These are phyloP conservation scores for Andricus grossulariae DNA, from an alignment of 1,140 invertebrate genomes.

Conservation along the genomic window DNA sequence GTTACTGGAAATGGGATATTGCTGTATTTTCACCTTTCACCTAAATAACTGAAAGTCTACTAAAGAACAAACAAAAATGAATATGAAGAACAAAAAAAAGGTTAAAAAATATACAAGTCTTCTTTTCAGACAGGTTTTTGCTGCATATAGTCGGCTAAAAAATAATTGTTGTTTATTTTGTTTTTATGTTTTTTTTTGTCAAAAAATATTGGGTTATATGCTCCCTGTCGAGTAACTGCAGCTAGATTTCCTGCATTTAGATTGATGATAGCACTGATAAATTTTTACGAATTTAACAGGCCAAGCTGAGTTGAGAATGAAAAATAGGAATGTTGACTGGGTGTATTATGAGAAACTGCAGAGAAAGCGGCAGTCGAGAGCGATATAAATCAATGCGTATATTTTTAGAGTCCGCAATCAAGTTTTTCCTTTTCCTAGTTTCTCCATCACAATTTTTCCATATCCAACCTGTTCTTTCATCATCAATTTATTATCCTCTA, in stretches of 20 bases:
- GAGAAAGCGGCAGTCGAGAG: conserved; percentile 9
- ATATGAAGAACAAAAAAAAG: too few relatives aligned
- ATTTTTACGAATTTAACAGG: neutral
- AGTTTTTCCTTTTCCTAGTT: conserved; percentile 47
- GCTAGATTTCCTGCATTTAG: neutral
- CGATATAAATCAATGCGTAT: conserved; percentile 50
- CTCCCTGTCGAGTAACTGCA: neutral
- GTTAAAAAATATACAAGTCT: too few relatives aligned
- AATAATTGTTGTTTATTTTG: too few relatives aligned
- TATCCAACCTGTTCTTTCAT: neutral
- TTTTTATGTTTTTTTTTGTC: too few relatives aligned
- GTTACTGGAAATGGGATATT: too few relatives aligned
- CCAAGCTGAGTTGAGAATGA: conserved; percentile 13
- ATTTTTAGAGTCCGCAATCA: conserved; percentile 39
- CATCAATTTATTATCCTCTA: conserved; percentile 14
- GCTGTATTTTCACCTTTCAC: too few relatives aligned
- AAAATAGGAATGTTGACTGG: conserved; percentile 40
- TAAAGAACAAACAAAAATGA: too few relatives aligned
- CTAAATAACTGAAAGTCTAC: too few relatives aligned
- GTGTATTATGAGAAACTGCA: conserved; percentile 9
- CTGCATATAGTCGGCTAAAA: too few relatives aligned
- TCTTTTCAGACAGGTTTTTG: too few relatives aligned
- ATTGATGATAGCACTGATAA: neutral
- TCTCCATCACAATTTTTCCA: conserved; percentile 36
- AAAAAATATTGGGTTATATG: neutral